Base-by-base conservation (phyloP, 2,888 invertebrate genomes). In the Dione vanillae region DNA sequence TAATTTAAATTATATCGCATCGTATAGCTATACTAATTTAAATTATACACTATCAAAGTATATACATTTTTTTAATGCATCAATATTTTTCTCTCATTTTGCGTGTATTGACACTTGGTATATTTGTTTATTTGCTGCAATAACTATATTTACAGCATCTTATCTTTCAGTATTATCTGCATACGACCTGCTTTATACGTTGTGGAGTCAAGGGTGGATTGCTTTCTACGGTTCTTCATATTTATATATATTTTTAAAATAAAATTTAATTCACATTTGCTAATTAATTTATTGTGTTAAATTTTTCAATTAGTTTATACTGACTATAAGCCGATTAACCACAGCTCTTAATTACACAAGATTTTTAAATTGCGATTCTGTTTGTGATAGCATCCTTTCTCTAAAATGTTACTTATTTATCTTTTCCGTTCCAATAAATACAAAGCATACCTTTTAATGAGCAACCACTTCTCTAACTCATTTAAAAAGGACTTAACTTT, bases 301-400 rank as follows among this genome's bases (percentile, higher is more conserved):
- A 20, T 8, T 58, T 40, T 58, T 6, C 61, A 1, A 1, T 45
- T 10, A 3, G 10, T 11, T 43, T 59, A 59, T 20, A 27, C 2
- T 27, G 27, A 27, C 5, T 27, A 65, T 27, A 61, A 61, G 43
- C 73, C 77, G 75, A 77, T 77, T 74, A 75, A 72, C 70, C 69
- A 68, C 72, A 70, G 69, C 77, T 77, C 76, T 79, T 80, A 79
- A 80, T 79, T 79, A 77, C 72, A 76, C 75, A 70, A 72, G 73
- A 74, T 72, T 76, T 75, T 81, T 74, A 77, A 80, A 83, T 82
- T 82, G 80, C 78, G 69, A 76, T 73, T 76, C 77, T 81, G 82
- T 76, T 77, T 74, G 74, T 79, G 80, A 82, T 80, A 73, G 79
- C 74, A 73, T 76, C 76, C 74, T 71, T 76, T 75, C 73, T 76